phyloP scores from a whole-genome alignment of 2,113 vertebrate species.

The Barnardius zonarius region DNA sequence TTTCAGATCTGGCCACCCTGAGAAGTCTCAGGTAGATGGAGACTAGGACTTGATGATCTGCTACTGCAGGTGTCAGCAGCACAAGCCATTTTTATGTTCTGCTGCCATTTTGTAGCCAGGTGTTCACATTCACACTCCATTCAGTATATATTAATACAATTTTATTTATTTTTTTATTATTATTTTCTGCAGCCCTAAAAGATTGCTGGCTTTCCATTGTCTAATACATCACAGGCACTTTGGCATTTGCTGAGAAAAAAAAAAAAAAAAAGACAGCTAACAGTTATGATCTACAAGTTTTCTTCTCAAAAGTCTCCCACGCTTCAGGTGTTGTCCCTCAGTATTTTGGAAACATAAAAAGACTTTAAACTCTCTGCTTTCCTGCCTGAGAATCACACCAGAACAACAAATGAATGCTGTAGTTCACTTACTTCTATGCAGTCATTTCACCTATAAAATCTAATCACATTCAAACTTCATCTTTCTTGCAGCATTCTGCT shows the following conservation, averaged over 20 bases:
- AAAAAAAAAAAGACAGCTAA: neutral
- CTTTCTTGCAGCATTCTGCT: neutral
- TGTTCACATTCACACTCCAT: neutral
- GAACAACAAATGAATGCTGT: neutral
- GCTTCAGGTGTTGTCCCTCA: neutral
- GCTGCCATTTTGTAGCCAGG: neutral
- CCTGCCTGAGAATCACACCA: neutral
- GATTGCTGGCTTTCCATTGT: neutral
- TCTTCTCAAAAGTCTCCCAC: neutral
- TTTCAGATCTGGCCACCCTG: neutral
- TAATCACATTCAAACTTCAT: neutral
- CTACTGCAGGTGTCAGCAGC: neutral
- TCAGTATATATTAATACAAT: neutral
- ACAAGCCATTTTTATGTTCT: neutral
- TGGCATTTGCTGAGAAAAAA: neutral
- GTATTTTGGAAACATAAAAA: neutral
- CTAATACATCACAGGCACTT: neutral
- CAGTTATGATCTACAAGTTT: neutral
- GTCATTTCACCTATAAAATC: neutral
- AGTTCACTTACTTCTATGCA: neutral
- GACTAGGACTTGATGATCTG: neutral
- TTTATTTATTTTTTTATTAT: neutral
- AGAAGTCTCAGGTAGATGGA: neutral
- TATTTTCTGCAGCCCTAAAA: neutral
- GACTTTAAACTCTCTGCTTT: neutral